Evolutionary conservation across 2,797 vertebrate species (phyloP).

Genomic region (Dipus sagitta): DNA sequence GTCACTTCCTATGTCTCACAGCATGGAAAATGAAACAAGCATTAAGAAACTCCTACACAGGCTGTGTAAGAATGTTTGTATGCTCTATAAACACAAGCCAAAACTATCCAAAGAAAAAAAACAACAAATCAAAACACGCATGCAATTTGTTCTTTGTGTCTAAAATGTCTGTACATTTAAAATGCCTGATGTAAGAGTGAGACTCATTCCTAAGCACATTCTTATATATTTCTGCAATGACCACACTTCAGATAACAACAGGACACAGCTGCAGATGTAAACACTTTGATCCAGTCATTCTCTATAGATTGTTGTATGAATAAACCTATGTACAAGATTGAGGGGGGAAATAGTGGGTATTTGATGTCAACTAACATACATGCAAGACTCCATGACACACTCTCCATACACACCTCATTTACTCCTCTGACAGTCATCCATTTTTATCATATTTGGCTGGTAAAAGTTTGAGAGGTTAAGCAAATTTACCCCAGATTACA

Average conservation of each 20-base stretch:
- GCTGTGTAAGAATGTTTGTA: fast-evolving
- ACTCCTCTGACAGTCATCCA: conserved; percentile 10
- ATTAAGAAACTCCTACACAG: not conserved
- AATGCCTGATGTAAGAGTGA: not conserved
- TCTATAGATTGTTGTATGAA: not conserved
- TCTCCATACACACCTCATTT: not conserved
- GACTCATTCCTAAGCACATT: not conserved
- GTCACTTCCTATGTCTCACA: not conserved
- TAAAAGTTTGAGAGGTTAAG: conserved; percentile 62
- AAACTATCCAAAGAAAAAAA: not conserved
- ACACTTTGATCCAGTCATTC: not conserved
- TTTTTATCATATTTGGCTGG: conserved; percentile 50
- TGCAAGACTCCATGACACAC: not conserved
- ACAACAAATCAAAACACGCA: not conserved
- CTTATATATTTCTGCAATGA: not conserved
- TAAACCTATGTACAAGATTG: not conserved
- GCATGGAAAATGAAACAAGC: not conserved
- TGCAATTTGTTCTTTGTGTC: not conserved
- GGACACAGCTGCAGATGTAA: not conserved
- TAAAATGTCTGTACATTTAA: not conserved
- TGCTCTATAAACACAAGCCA: not conserved
- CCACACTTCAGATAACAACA: not conserved
- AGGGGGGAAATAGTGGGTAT: not conserved
- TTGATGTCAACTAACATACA: not conserved
- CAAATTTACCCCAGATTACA: conserved; percentile 57